phyloP scores from a whole-genome alignment of 2,113 vertebrate genomes.

The western clawed frog (Xenopus tropicalis) region DNA sequence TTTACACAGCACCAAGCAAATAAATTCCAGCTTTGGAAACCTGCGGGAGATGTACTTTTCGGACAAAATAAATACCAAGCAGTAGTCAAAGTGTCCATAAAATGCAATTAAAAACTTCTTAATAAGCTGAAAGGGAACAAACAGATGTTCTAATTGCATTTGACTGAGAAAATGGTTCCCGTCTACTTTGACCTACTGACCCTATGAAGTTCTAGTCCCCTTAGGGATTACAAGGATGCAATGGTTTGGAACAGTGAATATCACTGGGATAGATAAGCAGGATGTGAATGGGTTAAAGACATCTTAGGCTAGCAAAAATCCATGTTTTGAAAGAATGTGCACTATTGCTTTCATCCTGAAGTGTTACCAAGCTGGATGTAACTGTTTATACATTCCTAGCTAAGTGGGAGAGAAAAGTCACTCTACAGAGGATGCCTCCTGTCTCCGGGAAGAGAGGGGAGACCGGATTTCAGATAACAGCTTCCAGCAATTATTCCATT shows the following conservation, averaged over 20 bases:
- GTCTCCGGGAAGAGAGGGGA: slow-evolving; percentile 37
- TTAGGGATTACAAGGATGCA: not conserved
- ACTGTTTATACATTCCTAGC: slow-evolving; percentile 41
- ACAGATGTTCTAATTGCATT: slow-evolving; percentile 1
- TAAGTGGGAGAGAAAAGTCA: slow-evolving; percentile 41
- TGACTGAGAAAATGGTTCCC: not conserved
- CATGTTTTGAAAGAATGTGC: slow-evolving; percentile 38
- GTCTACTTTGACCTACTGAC: not conserved
- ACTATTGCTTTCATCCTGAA: slow-evolving; percentile 41
- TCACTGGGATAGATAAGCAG: not conserved
- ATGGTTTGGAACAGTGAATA: not conserved
- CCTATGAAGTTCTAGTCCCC: not conserved
- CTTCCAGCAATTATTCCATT: slow-evolving; percentile 45
- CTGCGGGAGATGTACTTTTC: not conserved
- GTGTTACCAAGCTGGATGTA: slow-evolving; percentile 37
- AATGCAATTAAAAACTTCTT: not conserved
- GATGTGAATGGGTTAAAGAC: slow-evolving; percentile 20
- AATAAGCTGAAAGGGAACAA: slow-evolving; percentile 1
- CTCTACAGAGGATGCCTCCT: slow-evolving; percentile 35
- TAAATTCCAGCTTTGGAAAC: not conserved
- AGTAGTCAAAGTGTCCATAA: slow-evolving; percentile 1
- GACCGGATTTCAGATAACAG: slow-evolving; percentile 43
- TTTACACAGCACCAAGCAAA: too few species aligned
- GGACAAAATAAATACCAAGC: not conserved
- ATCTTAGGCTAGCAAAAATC: slow-evolving; percentile 11